Evolutionary conservation across 2,797 vertebrate genomes (phyloP).

Genomic region (Melanotaenia trifasciata): DNA sequence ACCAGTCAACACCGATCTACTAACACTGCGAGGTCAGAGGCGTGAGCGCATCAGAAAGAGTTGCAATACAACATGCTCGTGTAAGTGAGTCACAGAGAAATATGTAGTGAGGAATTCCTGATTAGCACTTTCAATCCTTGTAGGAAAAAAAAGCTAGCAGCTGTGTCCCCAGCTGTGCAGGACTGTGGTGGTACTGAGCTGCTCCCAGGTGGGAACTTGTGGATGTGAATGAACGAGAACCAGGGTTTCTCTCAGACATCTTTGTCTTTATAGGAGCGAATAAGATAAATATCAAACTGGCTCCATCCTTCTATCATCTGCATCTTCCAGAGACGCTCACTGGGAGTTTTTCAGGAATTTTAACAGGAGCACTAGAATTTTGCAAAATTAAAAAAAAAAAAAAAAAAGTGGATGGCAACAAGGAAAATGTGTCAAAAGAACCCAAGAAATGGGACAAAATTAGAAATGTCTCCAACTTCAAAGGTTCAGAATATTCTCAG

Average conservation of each 20-base stretch:
- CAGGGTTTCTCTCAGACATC: not conserved
- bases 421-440: too few species aligned
- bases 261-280: not conserved
- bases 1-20: conserved; percentile 18
- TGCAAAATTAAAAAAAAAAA: not conserved
- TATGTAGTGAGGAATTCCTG: conserved; percentile 17
- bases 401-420: too few species aligned
- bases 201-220: conserved; percentile 6
- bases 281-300: not conserved
- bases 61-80: not conserved
- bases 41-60: conserved; percentile 5
- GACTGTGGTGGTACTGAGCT: conserved; percentile 1
- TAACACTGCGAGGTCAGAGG: not conserved
- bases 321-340: not conserved
- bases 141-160: conserved; percentile 11
- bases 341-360: not conserved
- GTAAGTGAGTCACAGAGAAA: conserved; percentile 5
- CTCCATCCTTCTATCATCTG: not conserved
- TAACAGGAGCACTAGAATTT: not conserved
- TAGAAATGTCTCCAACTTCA: not conserved
- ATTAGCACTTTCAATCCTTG: conserved; percentile 35
- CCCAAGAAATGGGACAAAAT: not conserved
- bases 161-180: conserved; percentile 32
- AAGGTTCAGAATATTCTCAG: too few species aligned
- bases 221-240: conserved; percentile 1